phyloP scores from a whole-genome alignment of 1,140 invertebrate genomes.

The Drosophila tsacasi region DNA sequence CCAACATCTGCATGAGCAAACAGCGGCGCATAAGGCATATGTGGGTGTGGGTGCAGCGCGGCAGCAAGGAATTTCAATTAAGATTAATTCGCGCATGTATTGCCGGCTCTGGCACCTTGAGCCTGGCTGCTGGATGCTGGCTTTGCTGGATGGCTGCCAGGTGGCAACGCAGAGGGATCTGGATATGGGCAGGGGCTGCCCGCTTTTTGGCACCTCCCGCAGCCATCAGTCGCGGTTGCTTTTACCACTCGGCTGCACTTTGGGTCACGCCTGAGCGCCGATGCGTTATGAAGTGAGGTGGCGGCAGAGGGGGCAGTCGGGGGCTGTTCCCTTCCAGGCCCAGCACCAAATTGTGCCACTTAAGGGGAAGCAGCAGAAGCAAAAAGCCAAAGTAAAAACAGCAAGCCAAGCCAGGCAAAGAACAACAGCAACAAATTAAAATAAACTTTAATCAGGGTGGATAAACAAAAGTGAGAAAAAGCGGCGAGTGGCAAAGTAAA shows the following conservation, averaged over 20 bases:
- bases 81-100: constrained; percentile 81
- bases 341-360: constrained; percentile 76
- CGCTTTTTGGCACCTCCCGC: constrained; percentile 45
- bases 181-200: constrained; percentile 25
- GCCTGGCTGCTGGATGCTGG: background rate
- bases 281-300: constrained; percentile 70
- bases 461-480: constrained; percentile 58
- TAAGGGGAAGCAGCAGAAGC: constrained; percentile 48
- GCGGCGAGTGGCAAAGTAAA: constrained; percentile 70
- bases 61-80: constrained; percentile 81
- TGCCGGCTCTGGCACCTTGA: constrained; percentile 32
- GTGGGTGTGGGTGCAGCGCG: constrained; percentile 26
- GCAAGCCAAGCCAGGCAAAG: constrained; percentile 39
- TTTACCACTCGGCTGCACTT: constrained; percentile 76
- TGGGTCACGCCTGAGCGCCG: constrained; percentile 68
- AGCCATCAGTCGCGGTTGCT: constrained; percentile 60
- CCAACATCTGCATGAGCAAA: constrained; percentile 33
- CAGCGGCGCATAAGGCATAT: constrained; percentile 58
- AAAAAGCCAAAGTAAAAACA: constrained; percentile 25
- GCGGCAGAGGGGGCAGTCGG: constrained; percentile 6
- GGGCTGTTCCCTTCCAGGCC: constrained; percentile 38
- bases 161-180: constrained; percentile 12
- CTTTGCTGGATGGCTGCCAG: constrained; percentile 23
- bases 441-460: constrained; percentile 75
- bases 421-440: constrained; percentile 77